A percentile compares a stretch with the other conserved stretches of the same genome.
Evolutionary conservation across 2,888 invertebrate genomes (phyloP).

Genomic region (Drosophila incognita): DNA sequence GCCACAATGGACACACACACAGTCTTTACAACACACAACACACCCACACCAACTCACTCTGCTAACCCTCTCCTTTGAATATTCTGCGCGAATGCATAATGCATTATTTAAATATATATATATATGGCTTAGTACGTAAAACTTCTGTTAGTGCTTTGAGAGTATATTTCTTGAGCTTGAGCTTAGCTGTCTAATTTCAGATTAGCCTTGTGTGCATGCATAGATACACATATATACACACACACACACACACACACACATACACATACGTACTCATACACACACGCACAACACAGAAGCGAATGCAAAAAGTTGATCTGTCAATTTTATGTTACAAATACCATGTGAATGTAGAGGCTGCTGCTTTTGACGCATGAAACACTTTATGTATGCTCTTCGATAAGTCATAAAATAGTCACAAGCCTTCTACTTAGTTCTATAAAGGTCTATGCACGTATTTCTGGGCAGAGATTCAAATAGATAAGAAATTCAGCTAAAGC

Average conservation of each 20-base stretch:
- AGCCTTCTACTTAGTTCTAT: not conserved
- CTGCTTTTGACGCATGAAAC: conserved; percentile 11
- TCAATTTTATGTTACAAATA: conserved; percentile 54
- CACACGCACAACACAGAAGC: not conserved
- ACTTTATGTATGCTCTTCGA: conserved; percentile 28
- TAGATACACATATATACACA: conserved; percentile 1
- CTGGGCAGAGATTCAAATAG: not conserved
- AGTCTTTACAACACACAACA: conserved; percentile 41
- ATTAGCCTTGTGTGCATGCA: conserved; percentile 33
- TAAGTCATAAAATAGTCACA: conserved; percentile 31
- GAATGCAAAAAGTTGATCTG: conserved; percentile 65
- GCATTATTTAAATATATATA: not conserved
- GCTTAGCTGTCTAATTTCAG: conserved; percentile 60
- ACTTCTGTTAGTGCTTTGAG: conserved; percentile 38
- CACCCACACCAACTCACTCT: conserved; percentile 1
- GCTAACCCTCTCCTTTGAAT: not conserved
- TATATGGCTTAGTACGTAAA: conserved; percentile 1
- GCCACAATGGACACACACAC: conserved; percentile 44
- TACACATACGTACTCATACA: too few relatives aligned
- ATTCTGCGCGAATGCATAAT: conserved; percentile 58
- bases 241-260: too few relatives aligned
- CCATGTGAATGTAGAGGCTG: not conserved
- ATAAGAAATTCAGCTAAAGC: not conserved
- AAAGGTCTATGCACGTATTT: not conserved
- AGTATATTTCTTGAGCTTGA: conserved; percentile 42